phyloP scores from a whole-genome alignment of 2,113 vertebrate genomes.

The Chascanopsetta lugubris region DNA sequence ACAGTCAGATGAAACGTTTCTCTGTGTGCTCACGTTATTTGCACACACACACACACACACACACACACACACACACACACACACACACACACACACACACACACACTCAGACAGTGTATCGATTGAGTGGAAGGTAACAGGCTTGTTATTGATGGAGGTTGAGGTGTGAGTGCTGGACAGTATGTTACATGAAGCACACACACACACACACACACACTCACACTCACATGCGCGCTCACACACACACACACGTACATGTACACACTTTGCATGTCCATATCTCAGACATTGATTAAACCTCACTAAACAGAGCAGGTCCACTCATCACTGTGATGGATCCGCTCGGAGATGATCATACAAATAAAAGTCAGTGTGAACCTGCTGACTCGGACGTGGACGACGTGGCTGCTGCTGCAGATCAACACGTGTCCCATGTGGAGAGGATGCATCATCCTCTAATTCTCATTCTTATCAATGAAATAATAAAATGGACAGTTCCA shows the following conservation, averaged over 20 bases:
- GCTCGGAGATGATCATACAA: conserved; percentile 1
- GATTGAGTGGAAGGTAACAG: conserved; percentile 46
- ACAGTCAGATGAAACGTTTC: conserved; percentile 63
- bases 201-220: conserved; percentile 18
- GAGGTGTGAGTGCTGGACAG: conserved; percentile 39
- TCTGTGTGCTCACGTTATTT: no score
- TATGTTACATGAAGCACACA: conserved; percentile 47
- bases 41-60: background rate
- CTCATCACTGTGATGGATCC: conserved; percentile 60
- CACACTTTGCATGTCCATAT: conserved; percentile 39
- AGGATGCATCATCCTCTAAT: background rate
- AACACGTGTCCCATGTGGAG: background rate
- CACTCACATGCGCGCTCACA: conserved; percentile 41
- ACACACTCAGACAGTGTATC: conserved; percentile 37
- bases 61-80: conserved; percentile 29
- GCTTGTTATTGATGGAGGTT: conserved; percentile 47
- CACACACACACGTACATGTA: conserved; percentile 17
- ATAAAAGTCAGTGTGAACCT: conserved; percentile 8
- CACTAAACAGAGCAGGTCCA: conserved; percentile 37
- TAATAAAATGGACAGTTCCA: no score
- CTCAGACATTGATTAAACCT: conserved; percentile 61
- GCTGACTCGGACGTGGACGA: background rate
- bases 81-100: background rate
- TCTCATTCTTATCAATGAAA: no score
- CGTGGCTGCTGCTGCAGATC: background rate